Conservation (phyloP, 1,140 invertebrate species). For the Glossosoma conforme region DNA sequence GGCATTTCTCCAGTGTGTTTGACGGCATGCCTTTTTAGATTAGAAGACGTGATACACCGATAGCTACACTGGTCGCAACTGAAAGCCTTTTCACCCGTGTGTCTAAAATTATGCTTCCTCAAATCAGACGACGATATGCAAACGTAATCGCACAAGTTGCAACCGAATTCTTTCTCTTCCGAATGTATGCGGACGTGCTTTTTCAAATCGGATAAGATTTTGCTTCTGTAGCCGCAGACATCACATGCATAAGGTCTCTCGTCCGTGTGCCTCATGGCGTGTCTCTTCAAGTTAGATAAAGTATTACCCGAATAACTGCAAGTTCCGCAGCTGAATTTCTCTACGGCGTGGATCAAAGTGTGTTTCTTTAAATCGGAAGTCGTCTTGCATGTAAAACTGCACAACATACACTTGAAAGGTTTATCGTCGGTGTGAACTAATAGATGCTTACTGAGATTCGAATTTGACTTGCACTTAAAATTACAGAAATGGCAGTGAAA, state of each 20-base stretch:
- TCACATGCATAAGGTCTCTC: constrained; percentile 13
- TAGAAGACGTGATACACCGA: neutral
- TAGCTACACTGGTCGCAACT: neutral
- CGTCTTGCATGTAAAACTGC: constrained; percentile 10
- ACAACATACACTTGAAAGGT: constrained; percentile 15
- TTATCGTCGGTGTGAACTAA: constrained; percentile 24
- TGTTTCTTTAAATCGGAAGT: constrained; percentile 10
- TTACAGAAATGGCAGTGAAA: constrained; percentile 34
- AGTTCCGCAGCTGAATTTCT: constrained; percentile 16
- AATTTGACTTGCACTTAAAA: neutral
- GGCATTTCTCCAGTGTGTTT: neutral
- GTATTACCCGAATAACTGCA: constrained; percentile 13
- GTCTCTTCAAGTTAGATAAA: constrained; percentile 12
- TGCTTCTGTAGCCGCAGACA: constrained; percentile 7
- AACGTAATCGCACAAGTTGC: constrained; percentile 6
- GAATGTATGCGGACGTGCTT: constrained; percentile 2
- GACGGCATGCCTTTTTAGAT: neutral
- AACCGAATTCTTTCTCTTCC: constrained; percentile 6
- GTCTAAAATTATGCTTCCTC: neutral
- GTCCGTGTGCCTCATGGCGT: constrained; percentile 14
- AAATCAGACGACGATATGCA: neutral
- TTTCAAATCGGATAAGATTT: constrained; percentile 2
- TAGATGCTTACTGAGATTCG: constrained; percentile 9
- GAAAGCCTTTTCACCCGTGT: constrained; percentile 1
- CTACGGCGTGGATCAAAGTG: constrained; percentile 21